Base-by-base conservation (phyloP, 2,888 invertebrate genomes). In the Pherbina coryleti region DNA sequence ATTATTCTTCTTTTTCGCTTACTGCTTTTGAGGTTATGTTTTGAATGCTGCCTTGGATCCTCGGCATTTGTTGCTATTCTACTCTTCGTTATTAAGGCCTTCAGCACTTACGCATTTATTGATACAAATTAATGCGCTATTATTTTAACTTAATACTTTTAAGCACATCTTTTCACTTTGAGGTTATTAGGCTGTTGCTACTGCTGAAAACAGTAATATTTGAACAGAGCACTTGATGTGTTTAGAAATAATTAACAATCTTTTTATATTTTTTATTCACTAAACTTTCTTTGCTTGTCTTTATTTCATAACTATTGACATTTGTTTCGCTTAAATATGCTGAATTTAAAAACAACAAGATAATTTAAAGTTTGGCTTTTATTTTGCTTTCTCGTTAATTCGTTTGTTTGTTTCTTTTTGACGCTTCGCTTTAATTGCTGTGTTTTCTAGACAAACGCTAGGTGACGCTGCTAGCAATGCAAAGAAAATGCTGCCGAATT, bases 11-110 rank as follows among this genome's bases (percentile, higher is more conserved):
- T 8, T 25, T 53, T 64, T 53, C 75, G 34, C 66, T 53, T 17
- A 49, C 28, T 28, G 37, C 44, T 66, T 75, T 75, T 75, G 34
- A 75, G 75, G 75, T 75, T 75, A 75, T 55, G 75, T 34, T 51
- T 31, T 22, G 37, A 44, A 19, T 69, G 69, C 69, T 49, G n/a
- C 22, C 69, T 69, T 44, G 44, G 19, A 25, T 19, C 69, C 44
- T 69, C 22, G 44, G 49, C 69, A 49, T 69, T 69, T 69, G 69
- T 69, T 69, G 69, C 69, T 69, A 22, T 28, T 55, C 55, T 7
- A 19, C 22, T 19, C 19, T 55, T 55, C 19, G 55, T 19, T 22
- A 22, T 19, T 55, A 1, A 44, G 37, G 34, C n/a, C 31, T 34
- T 31, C 37, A 14, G 64, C 31, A 31, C 14, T 51, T 37, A 9